Evolutionary conservation across 2,113 vertebrate genomes (phyloP), one percentile per base, ranked within the genome.

Genomic region (Ciconia stormi): DNA sequence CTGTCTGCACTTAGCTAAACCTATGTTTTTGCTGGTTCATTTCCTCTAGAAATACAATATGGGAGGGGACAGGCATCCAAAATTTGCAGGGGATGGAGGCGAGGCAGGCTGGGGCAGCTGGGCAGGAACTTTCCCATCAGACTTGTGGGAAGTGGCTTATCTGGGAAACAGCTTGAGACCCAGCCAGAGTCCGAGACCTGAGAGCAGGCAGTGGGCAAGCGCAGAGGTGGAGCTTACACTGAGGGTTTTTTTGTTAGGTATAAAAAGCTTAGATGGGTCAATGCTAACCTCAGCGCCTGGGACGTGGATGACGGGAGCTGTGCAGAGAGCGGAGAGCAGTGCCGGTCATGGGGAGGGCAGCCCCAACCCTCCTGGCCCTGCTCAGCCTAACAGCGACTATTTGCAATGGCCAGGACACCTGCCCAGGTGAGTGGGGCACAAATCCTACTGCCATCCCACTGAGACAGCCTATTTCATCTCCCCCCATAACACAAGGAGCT

Each of bases 371-470:
- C 32, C 27, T 95, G 55, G 22, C 49, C 34, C 44, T 96, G 26
- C 63, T 95, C 44, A 87, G 53, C 50, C 82, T 94, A 23, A 50
- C 40, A 61, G 63, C 14, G 0, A 50, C 19, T 26, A 23, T 53
- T 44, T 87, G n/a, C 36, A 42, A 69, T 55, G 29, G 73, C n/a
- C 53, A 92, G 59, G 59, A 95, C 63, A 84, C 69, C 73, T 95
- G 92, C 55, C 87, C 94, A 42, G 86, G 94, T 95, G 73, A 95
- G 91, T 69, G 47, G 22, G 40, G 25, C n/a, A 77, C 34, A 82
- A 53, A 70, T 50, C 22, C 59, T 69, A 22, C 73, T 81, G 42
- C 23, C 15, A 25, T 32, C 19, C 44, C 7, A 3, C 50, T 61
- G 34, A 80, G 58, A 52, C 16, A 53, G 52, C 52, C 46, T 55